Evolutionary conservation across 2,888 invertebrate species (phyloP).

Genomic region (Nemoura dubitans): DNA sequence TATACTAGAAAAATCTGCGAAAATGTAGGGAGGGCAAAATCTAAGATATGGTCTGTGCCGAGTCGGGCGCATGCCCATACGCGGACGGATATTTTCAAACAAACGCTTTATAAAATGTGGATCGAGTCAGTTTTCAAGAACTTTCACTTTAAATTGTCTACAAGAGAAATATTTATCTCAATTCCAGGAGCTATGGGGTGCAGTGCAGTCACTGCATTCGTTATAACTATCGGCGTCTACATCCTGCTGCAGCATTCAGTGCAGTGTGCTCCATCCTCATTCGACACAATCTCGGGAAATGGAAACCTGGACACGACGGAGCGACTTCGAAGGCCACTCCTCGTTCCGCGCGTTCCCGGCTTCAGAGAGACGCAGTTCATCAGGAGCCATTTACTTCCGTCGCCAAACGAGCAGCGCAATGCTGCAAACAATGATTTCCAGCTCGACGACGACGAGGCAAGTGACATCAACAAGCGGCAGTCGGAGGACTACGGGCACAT

Average conservation of each 20-base stretch:
- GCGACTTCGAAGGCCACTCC: conserved; percentile 12
- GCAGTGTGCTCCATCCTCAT: conserved; percentile 36
- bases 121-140: no score
- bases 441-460: conserved; percentile 44
- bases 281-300: conserved; percentile 17
- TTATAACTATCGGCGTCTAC: conserved; percentile 42
- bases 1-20: no score
- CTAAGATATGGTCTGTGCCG: no score
- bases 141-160: no score
- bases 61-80: no score
- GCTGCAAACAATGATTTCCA: conserved; percentile 38
- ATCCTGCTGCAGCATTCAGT: conserved; percentile 40
- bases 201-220: conserved; percentile 31
- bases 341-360: background rate
- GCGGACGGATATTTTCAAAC: no score
- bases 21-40: no score
- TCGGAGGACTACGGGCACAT: conserved; percentile 70
- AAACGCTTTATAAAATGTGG: no score
- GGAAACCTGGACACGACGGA: background rate
- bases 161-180: no score
- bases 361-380: conserved; percentile 26
- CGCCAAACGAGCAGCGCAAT: background rate
- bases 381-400: conserved; percentile 34
- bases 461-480: conserved; percentile 62
- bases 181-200: conserved; percentile 21